Percentiles rank a stretch among this genome's conserved stretches.
Evolutionary conservation across 2,797 vertebrate species (phyloP).

Genomic region (Clarias fuscus): DNA sequence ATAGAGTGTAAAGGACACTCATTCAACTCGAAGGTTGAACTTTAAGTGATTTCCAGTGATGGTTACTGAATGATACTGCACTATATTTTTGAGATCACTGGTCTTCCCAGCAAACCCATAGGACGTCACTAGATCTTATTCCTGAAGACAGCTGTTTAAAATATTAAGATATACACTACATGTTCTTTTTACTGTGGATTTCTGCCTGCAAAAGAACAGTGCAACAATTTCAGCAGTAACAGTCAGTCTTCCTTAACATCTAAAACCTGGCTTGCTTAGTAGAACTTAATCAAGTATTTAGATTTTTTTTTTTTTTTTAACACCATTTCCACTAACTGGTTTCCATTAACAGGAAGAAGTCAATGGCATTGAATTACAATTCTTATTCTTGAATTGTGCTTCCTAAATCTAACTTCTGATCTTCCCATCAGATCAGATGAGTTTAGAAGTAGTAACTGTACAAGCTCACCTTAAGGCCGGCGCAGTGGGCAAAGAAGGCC

Average conservation of each 20-base stretch:
- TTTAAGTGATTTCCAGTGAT: background rate
- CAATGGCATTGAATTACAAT: background rate
- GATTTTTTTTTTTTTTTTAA: background rate
- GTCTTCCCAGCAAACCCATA: no score
- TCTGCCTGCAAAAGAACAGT: background rate
- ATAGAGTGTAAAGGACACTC: conserved; percentile 39
- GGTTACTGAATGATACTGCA: background rate
- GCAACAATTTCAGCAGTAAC: background rate
- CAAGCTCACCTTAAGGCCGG: conserved; percentile 89
- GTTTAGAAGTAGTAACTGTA: background rate
- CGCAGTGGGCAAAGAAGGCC: conserved; percentile 94
- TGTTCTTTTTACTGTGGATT: background rate
- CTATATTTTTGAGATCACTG: background rate
- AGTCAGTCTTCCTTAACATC: background rate
- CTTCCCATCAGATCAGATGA: background rate
- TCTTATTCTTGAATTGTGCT: background rate
- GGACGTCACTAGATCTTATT: background rate
- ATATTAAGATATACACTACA: background rate
- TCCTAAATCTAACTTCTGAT: background rate
- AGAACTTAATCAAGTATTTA: background rate
- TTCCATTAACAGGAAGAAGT: background rate
- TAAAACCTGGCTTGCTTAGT: background rate
- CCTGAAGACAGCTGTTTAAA: background rate
- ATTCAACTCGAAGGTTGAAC: conserved; percentile 35
- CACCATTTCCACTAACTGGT: background rate